A percentile compares a stretch with the other conserved stretches of the same genome.
Evolutionary conservation across 1,140 invertebrate species (phyloP).

Genomic region (Conus ventricosus): DNA sequence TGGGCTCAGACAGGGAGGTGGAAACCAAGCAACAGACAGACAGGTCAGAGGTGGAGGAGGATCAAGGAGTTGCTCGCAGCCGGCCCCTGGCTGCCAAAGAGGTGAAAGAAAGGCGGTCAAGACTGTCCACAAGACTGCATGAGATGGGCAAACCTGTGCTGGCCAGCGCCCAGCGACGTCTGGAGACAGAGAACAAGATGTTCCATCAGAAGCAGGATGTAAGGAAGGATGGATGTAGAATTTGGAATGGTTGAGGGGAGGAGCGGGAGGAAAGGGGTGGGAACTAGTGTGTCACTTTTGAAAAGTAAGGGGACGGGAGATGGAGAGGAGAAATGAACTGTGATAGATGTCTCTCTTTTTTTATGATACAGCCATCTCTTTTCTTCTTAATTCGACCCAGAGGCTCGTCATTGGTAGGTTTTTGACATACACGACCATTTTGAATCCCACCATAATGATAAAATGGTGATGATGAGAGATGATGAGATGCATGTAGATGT

Average conservation of each 20-base stretch:
- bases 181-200: background rate
- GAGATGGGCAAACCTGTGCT: slow-evolving; percentile 2
- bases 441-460: too few species aligned
- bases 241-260: too few species aligned
- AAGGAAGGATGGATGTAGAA: background rate
- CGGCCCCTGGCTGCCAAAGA: background rate
- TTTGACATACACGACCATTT: too few species aligned
- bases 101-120: background rate
- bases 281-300: background rate
- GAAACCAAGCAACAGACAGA: background rate
- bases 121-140: background rate
- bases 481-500: too few species aligned
- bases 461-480: too few species aligned
- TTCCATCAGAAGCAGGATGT: slow-evolving; percentile 1
- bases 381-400: too few species aligned
- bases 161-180: slow-evolving; percentile 5
- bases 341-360: too few species aligned
- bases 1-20: background rate
- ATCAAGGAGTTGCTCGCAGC: background rate
- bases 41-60: background rate
- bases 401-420: too few species aligned
- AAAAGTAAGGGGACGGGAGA: background rate
- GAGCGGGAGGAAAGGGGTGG: background rate
- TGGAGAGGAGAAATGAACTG: too few species aligned
- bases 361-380: too few species aligned